These are phyloP conservation scores for Tachina fera DNA, from an alignment of 2,888 invertebrate genomes.

Conservation along the genomic window DNA sequence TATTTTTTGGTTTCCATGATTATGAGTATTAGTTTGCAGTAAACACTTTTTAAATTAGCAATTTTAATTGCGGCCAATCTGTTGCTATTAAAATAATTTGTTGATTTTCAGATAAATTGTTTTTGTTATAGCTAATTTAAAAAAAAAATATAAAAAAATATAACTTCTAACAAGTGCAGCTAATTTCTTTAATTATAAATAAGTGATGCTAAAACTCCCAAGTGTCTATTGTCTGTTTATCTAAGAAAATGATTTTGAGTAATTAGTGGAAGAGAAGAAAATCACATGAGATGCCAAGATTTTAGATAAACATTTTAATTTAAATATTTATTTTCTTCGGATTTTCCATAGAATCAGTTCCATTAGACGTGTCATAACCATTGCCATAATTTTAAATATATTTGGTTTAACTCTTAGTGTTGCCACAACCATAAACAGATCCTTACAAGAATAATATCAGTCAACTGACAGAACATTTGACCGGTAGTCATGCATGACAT, in stretches of 20 bases:
- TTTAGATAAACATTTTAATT: too few relatives aligned
- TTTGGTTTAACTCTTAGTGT: too few relatives aligned
- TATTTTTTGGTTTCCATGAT: neutral
- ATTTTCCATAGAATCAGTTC: too few relatives aligned
- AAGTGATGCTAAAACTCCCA: neutral
- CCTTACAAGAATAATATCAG: too few relatives aligned
- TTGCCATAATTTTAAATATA: too few relatives aligned
- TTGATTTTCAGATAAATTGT: neutral
- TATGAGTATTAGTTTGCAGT: neutral
- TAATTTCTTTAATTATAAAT: neutral
- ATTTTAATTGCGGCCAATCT: slow-evolving; percentile 41
- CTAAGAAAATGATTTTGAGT: neutral
- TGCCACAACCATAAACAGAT: too few relatives aligned
- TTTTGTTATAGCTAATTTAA: neutral
- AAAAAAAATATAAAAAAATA: neutral
- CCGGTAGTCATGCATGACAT: too few relatives aligned
- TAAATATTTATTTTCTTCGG: too few relatives aligned
- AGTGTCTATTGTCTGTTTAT: neutral
- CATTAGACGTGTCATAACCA: too few relatives aligned
- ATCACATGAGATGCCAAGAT: neutral
- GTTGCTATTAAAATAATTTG: slow-evolving; percentile 47
- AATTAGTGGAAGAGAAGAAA: neutral
- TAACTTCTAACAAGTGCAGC: neutral
- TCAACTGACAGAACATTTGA: too few relatives aligned
- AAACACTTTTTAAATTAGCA: slow-evolving; percentile 39